Evolutionary conservation across 2,797 vertebrate species (phyloP).

Genomic region (Pseudotriccus pelzelni): DNA sequence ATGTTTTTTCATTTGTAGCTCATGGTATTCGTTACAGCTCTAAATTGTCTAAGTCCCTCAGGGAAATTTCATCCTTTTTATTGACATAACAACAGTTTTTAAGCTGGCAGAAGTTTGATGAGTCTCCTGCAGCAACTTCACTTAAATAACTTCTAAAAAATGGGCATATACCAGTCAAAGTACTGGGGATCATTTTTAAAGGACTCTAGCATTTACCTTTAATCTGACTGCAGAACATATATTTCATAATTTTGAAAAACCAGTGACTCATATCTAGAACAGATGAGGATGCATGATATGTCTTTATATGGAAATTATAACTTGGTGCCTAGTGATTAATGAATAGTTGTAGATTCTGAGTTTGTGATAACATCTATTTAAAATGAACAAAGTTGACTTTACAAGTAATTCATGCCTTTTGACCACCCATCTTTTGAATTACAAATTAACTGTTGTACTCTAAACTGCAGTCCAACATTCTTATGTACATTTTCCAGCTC

Average conservation of each 20-base stretch:
- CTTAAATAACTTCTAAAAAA: slow-evolving; percentile 26
- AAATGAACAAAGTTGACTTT: not conserved
- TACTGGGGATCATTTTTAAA: slow-evolving; percentile 4
- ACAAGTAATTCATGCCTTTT: not conserved
- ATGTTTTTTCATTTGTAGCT: not conserved
- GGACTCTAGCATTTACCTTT: not conserved
- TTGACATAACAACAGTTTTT: not conserved
- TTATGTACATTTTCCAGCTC: not conserved
- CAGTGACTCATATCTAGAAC: not conserved
- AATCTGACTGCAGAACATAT: slow-evolving; percentile 12
- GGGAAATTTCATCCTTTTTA: slow-evolving; percentile 8
- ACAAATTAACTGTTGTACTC: not conserved
- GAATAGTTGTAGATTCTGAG: not conserved
- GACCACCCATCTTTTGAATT: not conserved
- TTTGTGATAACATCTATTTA: not conserved
- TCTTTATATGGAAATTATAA: slow-evolving; percentile 22
- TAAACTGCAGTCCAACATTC: not conserved
- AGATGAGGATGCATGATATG: not conserved
- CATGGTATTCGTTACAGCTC: not conserved
- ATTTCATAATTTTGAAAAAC: slow-evolving; percentile 39
- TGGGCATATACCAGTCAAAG: not conserved
- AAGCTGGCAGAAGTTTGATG: slow-evolving; percentile 28
- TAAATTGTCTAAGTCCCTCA: not conserved
- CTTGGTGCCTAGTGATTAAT: slow-evolving; percentile 9
- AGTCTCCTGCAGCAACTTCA: not conserved